Evolutionary conservation across 2,888 invertebrate genomes (phyloP).

Genomic region (Eueremaeus valkanovi): DNA sequence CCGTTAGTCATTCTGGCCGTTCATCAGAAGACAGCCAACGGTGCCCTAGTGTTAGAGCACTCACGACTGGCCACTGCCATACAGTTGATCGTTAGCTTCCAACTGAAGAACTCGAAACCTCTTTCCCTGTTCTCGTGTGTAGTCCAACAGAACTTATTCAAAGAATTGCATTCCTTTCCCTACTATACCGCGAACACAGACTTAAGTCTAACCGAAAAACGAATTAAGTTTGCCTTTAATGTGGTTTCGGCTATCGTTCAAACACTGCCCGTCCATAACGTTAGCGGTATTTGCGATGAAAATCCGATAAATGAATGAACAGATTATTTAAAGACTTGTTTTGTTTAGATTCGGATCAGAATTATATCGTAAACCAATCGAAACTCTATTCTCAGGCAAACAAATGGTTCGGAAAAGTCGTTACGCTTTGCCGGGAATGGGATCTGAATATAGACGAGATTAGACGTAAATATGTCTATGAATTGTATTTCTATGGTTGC

Average conservation of each 20-base stretch:
- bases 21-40: constrained; percentile 69
- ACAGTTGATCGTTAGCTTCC: constrained; percentile 72
- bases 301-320: background rate
- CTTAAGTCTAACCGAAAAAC: constrained; percentile 62
- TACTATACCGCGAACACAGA: constrained; percentile 56
- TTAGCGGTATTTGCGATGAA: background rate
- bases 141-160: constrained; percentile 54
- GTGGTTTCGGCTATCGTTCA: constrained; percentile 44
- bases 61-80: constrained; percentile 71
- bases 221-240: constrained; percentile 56
- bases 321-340: constrained; percentile 5
- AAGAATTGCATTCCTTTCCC: constrained; percentile 23
- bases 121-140: constrained; percentile 71
- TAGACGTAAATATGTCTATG: constrained; percentile 69
- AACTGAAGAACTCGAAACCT: constrained; percentile 65
- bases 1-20: constrained; percentile 73
- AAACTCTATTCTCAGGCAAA: constrained; percentile 38
- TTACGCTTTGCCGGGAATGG: constrained; percentile 70
- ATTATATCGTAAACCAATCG: constrained; percentile 6
- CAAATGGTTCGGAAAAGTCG: constrained; percentile 68
- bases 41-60: constrained; percentile 71
- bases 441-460: constrained; percentile 68
- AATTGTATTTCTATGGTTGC: constrained; percentile 60
- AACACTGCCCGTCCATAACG: constrained; percentile 44
- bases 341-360: background rate